Evolutionary conservation across 2,888 invertebrate species (phyloP).

Genomic region (Oscheius onirici): DNA sequence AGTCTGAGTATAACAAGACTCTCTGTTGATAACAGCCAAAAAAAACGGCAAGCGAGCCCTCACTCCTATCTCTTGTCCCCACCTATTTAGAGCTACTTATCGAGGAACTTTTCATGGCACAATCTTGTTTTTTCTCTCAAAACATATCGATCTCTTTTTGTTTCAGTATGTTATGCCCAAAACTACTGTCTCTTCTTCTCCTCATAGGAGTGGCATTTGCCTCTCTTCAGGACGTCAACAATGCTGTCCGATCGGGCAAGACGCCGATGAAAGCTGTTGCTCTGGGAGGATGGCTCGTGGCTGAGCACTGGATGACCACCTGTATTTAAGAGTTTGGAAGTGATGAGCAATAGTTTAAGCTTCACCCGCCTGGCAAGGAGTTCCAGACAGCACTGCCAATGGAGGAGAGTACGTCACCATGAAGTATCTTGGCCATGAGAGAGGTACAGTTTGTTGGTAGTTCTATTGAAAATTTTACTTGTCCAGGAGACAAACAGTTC

Average conservation of each 20-base stretch:
- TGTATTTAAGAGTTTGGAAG: background rate
- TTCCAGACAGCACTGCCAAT: slow-evolving; percentile 5
- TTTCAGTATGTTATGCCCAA: background rate
- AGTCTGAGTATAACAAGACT: no score
- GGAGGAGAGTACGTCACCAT: slow-evolving; percentile 23
- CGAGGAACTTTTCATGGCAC: no score
- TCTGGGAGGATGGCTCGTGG: slow-evolving; percentile 17
- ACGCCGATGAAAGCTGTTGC: background rate
- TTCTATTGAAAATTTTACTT: background rate
- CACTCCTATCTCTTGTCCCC: no score
- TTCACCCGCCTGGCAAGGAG: slow-evolving; percentile 14
- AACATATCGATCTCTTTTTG: background rate
- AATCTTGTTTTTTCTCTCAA: no score
- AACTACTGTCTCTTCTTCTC: background rate
- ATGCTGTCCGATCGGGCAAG: background rate
- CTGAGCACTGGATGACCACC: slow-evolving; percentile 19
- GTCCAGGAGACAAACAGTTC: slow-evolving; percentile 13
- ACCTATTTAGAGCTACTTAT: no score
- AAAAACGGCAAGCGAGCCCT: no score
- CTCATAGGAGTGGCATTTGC: background rate
- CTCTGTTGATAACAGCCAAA: no score
- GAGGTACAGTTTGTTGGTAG: background rate
- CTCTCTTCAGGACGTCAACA: background rate
- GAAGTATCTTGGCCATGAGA: slow-evolving; percentile 14
- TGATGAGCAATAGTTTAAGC: no score